Base-by-base conservation (phyloP, 2,888 invertebrate genomes). In the Flexamia atlantica region DNA sequence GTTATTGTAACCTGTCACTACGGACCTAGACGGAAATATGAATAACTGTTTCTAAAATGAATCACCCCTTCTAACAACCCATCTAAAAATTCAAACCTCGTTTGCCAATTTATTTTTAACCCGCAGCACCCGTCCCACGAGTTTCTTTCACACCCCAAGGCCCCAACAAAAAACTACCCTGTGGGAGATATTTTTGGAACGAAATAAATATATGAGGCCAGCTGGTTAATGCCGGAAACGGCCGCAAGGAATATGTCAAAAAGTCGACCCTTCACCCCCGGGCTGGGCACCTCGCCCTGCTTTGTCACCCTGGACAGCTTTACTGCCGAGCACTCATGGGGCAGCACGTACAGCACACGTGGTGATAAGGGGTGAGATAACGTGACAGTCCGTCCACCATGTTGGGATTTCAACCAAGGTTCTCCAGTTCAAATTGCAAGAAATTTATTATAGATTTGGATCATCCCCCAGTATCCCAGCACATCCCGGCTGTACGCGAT, bases 221-320 rank as follows among this genome's bases (percentile, higher is more conserved):
- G 64, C 64, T 64, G 64, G 25, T 64, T 64, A 28, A 64, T 64
- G 28, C 64, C 64, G 64, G 64, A 64, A 64, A 30, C 17, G 28
- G 4, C 20, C 5, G 28, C 14, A n/a, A 64, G 64, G 17, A 30
- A 64, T 64, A 14, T 64, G 64, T 53, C 53, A 23, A 64, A 25
- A 9, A 14, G 28, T 1, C 14, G 64, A 64, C 64, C 28, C 28
- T 14, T 64, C 12, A 30, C 64, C 64, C 64, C 17, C 14, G 64
- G 10, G 7, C 17, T 25, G 28, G 64, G 25, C 64, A 64, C 64
- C 64, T 23, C 57, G 5, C 20, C 20, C 14, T 46, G 46, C 14
- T 17, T 14, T 2, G 14, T 3, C 20, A 23, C 53, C 64, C 64
- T 14, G 57, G 57, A 57, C 57, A 46, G 46, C 12, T 46, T 46